phyloP scores from a whole-genome alignment of 2,113 vertebrate genomes.

The Danionella cerebrum region DNA sequence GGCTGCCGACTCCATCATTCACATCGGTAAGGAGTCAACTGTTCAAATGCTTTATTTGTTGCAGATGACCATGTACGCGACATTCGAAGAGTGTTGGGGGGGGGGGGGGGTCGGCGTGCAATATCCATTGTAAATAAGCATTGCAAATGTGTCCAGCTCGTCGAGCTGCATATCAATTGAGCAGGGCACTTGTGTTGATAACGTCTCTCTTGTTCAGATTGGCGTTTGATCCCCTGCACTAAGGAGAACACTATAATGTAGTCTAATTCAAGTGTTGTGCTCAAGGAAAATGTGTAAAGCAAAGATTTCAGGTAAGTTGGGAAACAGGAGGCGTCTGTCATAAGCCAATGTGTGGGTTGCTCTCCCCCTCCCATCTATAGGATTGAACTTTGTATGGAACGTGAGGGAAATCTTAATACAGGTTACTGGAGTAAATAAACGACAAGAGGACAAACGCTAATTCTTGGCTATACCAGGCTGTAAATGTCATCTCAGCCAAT shows the following conservation, averaged over 20 bases:
- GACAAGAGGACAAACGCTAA: conserved; percentile 54
- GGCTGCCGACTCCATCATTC: conserved; percentile 96
- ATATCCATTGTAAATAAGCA: neutral
- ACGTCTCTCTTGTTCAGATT: conserved; percentile 14
- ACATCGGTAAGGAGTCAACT: conserved; percentile 82
- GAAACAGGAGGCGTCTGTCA: conserved; percentile 13
- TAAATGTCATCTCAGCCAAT: conserved; percentile 2
- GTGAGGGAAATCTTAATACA: conserved; percentile 69
- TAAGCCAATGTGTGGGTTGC: conserved; percentile 20
- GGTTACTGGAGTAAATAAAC: conserved; percentile 40
- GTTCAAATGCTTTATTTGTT: conserved; percentile 4
- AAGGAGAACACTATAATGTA: neutral
- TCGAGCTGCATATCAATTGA: conserved; percentile 12
- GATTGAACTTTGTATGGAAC: conserved; percentile 69
- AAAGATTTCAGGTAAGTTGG: conserved; percentile 19
- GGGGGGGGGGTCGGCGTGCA: neutral
- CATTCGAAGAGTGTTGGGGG: neutral
- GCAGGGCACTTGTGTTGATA: conserved; percentile 11
- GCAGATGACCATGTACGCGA: neutral
- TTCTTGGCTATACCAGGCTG: conserved; percentile 32
- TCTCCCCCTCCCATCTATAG: conserved; percentile 50
- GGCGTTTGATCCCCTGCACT: neutral
- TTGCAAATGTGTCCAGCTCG: neutral
- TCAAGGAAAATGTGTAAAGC: conserved; percentile 10
- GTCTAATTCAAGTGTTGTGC: neutral